Base-by-base conservation (phyloP, 1,140 invertebrate genomes). In the Drosophila murphyi region DNA sequence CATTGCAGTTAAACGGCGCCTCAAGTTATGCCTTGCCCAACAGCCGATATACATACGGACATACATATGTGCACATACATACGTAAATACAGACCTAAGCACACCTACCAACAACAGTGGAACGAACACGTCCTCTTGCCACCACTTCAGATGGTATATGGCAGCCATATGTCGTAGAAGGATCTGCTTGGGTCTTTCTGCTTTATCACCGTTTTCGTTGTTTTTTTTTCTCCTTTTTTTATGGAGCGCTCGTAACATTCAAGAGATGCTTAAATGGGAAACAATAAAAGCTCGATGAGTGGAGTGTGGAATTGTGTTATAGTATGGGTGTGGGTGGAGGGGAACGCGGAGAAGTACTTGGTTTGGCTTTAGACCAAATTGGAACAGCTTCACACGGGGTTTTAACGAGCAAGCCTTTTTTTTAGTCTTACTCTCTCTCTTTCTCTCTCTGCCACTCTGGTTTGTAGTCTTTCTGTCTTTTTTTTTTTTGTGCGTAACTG, bases 221-320 rank as follows among this genome's bases (percentile, higher is more conserved):
- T 20, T 20, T 20, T 20, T 20, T 20, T 20, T 20, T 20, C 20
- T 51, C 41, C 39, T 51, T 70, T 60, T 60, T 71, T 75, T 71
- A 71, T 71, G 72, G 59, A 57, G 56, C 43, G 51, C 72, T 74
- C 72, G 65, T 70, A 74, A 74, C 72, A 74, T 69, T 74, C 72
- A 69, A 74, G 72, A 74, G 65, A 62, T 74, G 65, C 72, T 74
- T 74, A 74, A 74, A 74, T 61, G 72, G 59, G 52, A 65, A 63
- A 74, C 67, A 70, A 71, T 75, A 75, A 75, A 71, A 75, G 39
- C 68, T 45, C 51, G 50, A 62, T 62, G 50, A 50, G 55, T 48
- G 64, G 35, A 41, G 47, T 20, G 20, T 20, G 8, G n/a, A 35
- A 20, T 20, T 10, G 12, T 48, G 39, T 10, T 7, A 20, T 20